Evolutionary conservation across 1,140 invertebrate species (phyloP), one percentile per base, ranked within the genome.

Genomic region (Agrypnia vestita): DNA sequence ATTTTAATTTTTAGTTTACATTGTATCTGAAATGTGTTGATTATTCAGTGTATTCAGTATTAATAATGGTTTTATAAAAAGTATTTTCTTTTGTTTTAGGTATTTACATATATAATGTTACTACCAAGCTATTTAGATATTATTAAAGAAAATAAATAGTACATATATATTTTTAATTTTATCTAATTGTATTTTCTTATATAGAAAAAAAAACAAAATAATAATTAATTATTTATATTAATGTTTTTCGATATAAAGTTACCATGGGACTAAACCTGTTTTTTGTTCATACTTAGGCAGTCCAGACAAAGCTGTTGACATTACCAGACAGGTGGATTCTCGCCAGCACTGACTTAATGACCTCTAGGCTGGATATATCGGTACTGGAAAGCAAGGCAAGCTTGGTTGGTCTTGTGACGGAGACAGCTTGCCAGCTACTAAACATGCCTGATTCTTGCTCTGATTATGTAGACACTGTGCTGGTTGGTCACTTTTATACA

Each of bases 291-390:
- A 35, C 6, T 0, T 80, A 87, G 87, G 86, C 86, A 17, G 86
- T 87, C 0, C 86, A 87, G 83, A 86, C 87, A 79, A 88, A 87
- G 46, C 21, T 89, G 9, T 85, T 88, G 0, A 84, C 84, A 43
- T 85, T 86, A 1, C 80, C 85, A 15, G 86, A 87, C 80, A 85
- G 87, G 44, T 90, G 87, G 88, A 86, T 88, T 59, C 80, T 90
- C n/a, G 78, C 87, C 0, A 79, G 87, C 4, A 88, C 86, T 0
- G 87, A 89, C 82, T 87, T 87, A 19, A 25, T 55, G 0, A 74
- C 80, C 0, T 51, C 72, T 9, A 69, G 64, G 3, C 49, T 87
- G 0, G 86, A 89, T 25, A 10, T 83, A 0, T 82, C 82, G 0
- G 81, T 85, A 10, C 72, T 88, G 13, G 59, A 85, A 0, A 19